A percentile compares a stretch with the other conserved stretches of the same genome.
phyloP scores from a whole-genome alignment of 2,797 vertebrate species.

The Cuniculus paca region DNA sequence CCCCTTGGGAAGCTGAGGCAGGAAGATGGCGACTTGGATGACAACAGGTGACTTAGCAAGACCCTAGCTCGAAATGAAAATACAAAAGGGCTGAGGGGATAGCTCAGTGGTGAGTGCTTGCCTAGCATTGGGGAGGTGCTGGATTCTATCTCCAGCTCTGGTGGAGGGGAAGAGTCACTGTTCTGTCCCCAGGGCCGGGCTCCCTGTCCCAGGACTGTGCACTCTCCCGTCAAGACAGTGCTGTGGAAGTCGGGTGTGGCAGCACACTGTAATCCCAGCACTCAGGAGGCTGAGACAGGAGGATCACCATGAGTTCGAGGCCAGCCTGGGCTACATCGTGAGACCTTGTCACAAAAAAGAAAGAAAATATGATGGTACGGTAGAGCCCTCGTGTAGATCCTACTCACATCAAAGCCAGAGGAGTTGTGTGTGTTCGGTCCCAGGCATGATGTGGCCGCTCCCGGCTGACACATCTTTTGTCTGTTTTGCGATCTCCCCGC shows the following conservation, averaged over 20 bases:
- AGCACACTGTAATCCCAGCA: background rate
- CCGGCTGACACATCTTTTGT: background rate
- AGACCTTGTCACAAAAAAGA: background rate
- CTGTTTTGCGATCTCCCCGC: background rate
- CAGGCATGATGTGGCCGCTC: rapidly evolving
- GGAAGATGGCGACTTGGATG: too few species aligned
- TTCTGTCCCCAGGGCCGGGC: background rate
- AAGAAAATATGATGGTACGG: background rate
- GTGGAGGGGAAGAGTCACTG: too few species aligned
- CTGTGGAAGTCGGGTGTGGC: background rate
- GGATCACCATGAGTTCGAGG: background rate
- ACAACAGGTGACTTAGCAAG: too few species aligned
- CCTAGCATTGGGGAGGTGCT: background rate
- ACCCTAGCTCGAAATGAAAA: too few species aligned
- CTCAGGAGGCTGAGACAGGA: background rate
- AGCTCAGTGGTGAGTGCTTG: background rate
- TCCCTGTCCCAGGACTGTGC: background rate
- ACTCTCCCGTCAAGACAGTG: too few species aligned
- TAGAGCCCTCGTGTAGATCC: background rate
- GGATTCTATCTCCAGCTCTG: background rate
- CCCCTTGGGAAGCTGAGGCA: background rate
- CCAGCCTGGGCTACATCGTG: background rate
- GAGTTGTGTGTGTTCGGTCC: background rate
- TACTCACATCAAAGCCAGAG: background rate
- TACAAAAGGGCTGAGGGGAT: background rate